Conservation (phyloP, 1,140 invertebrate species). For the Drosophila seguyi region DNA sequence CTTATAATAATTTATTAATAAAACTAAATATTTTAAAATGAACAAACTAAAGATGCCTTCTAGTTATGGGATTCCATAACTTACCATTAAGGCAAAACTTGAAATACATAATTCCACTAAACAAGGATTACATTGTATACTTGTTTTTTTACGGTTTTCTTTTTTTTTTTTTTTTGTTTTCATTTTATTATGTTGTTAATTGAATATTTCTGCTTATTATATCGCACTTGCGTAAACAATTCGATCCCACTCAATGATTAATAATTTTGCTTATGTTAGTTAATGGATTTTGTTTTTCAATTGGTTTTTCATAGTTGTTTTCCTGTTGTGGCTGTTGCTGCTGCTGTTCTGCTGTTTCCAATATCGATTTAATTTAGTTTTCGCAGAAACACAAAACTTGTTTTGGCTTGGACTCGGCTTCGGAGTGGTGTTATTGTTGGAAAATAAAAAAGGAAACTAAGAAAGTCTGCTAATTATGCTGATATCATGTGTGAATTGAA, state of each 20-base stretch:
- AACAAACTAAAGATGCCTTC: too few species aligned
- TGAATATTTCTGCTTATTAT: slow-evolving; percentile 76
- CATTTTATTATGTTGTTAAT: slow-evolving; percentile 70
- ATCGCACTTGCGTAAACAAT: slow-evolving; percentile 56
- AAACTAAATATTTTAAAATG: not conserved
- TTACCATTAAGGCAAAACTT: not conserved
- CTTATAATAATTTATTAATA: slow-evolving; percentile 40
- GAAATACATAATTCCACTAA: not conserved
- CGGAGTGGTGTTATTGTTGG: slow-evolving; percentile 20
- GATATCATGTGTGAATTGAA: slow-evolving; percentile 60
- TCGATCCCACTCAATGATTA: slow-evolving; percentile 62
- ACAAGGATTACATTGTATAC: not conserved
- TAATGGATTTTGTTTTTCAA: slow-evolving; percentile 55
- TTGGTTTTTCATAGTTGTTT: slow-evolving; percentile 31
- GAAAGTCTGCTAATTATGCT: slow-evolving; percentile 66
- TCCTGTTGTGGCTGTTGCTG: slow-evolving; percentile 18
- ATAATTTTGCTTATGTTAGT: slow-evolving; percentile 70
- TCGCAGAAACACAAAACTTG: slow-evolving; percentile 52
- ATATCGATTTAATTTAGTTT: slow-evolving; percentile 47
- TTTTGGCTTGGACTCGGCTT: slow-evolving; percentile 28
- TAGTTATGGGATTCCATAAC: too few species aligned
- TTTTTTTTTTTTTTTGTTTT: slow-evolving; percentile 30
- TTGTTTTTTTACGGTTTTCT: slow-evolving; percentile 23
- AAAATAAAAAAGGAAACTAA: slow-evolving; percentile 51
- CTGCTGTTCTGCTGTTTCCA: slow-evolving; percentile 48